Base-by-base conservation (phyloP, 2,797 vertebrate species). In the Balearica regulorum region DNA sequence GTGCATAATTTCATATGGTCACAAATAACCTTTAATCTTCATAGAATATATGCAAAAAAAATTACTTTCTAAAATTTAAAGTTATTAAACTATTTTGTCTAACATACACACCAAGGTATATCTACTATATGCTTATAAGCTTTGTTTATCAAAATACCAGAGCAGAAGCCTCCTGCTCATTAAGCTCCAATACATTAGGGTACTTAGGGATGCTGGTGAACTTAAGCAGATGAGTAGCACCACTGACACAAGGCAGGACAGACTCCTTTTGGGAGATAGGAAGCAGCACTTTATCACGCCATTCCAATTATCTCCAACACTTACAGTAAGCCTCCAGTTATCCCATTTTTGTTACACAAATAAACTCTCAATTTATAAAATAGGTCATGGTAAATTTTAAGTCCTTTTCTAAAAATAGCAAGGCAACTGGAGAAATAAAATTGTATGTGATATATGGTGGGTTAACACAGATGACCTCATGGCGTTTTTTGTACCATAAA, bases 291-390 rank as follows among this genome's bases (percentile, higher is more conserved):
- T 94, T 46, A 89, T 90, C 76, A 78, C 57, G 65, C 46, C 53
- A 61, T 87, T 87, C 68, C 71, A 87, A 89, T 95, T 92, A 94
- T 61, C 86, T 89, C 68, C 71, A 89, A 66, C 49, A 65, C 69
- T 89, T 83, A 91, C 0, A 75, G 53, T 37, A 93, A 89, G 88
- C 57, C 61, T 93, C 49, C 69, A 65, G 71, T 93, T 83, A 95
- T 60, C 75, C 68, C 57, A 64, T 53, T 96, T 95, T 66, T 96
- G 83, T 87, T 83, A 92, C 78, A 85, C 37, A 90, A 93, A 94
- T 84, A 94, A 96, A 95, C 71, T 80, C 64, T 87, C 71, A 44
- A 43, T 90, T 94, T 95, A 89, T 92, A 77, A 94, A 94, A 87
- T 53, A 93, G 71, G 93, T 80, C 90, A 89, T 5, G 18, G 88